phyloP scores from a whole-genome alignment of 2,888 invertebrate species.

The Laothoe populi region DNA sequence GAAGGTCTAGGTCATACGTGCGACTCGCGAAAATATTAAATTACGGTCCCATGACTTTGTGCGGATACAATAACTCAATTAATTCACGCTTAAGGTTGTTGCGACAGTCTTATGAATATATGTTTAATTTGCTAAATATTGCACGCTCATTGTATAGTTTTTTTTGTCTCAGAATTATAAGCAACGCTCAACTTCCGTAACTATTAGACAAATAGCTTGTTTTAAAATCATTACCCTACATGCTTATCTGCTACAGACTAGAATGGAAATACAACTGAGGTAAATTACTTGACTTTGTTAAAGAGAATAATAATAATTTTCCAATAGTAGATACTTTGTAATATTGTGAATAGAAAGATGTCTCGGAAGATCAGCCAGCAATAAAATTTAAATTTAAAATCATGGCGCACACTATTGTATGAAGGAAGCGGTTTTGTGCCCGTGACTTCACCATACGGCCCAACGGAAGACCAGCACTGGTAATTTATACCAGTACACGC shows the following conservation, averaged over 20 bases:
- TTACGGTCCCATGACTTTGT: constrained; percentile 17
- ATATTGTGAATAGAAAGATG: constrained; percentile 1
- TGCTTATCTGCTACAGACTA: not conserved
- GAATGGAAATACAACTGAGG: not conserved
- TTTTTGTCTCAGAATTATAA: not conserved
- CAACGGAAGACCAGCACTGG: not conserved
- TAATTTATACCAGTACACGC: not conserved
- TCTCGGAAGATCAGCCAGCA: not conserved
- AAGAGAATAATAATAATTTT: not conserved
- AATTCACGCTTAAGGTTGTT: constrained; percentile 7
- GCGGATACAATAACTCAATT: constrained; percentile 8
- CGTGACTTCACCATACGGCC: too few relatives aligned
- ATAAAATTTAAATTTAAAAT: not conserved
- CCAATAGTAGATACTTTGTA: not conserved
- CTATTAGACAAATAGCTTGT: not conserved
- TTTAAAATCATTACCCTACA: not conserved
- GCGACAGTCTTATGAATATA: not conserved
- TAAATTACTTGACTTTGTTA: not conserved
- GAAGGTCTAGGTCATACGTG: constrained; percentile 42
- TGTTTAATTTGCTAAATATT: too few relatives aligned
- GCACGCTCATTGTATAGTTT: too few relatives aligned
- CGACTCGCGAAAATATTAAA: constrained; percentile 6
- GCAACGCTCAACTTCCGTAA: not conserved
- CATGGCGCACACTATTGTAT: too few relatives aligned
- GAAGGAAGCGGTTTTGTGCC: too few relatives aligned